Base-by-base conservation (phyloP, 2,113 vertebrate species). In the Marmota flaviventris region DNA sequence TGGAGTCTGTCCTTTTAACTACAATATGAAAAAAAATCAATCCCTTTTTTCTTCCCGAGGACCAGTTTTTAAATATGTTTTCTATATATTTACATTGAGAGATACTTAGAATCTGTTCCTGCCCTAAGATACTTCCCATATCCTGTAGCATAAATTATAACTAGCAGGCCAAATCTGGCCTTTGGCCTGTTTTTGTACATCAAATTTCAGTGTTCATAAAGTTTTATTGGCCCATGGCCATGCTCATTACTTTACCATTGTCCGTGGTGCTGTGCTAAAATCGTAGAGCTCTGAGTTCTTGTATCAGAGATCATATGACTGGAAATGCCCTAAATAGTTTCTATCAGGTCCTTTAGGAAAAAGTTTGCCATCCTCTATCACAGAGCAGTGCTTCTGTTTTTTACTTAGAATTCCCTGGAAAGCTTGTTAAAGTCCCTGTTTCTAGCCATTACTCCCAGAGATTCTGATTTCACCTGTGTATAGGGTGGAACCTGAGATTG, bases 11-110 rank as follows among this genome's bases (percentile, higher is more conserved):
- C 39, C 6, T 81, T 24, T 95, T 51, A 89, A 69, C 53, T 69
- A 27, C 42, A 83, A 1, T 39, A 20, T 73, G 24, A 61, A 34
- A 85, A 25, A 75, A 51, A 51, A 51, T 13, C 12, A 51, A 22
- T 61, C 25, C 8, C 27, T 2, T 10, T 37, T 86, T 88, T 76
- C 67, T 20, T 63, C 8, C 12, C 84, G 8, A 48, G 48, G 10
- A 75, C 8, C 48, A 93, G 29, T 53, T 92, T 58, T 45, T 51
- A 56, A 85, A 76, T 48, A 70, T 72, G 82, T 12, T 86, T 89
- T 5, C 18, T 51, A 70, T 92, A 14, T 39, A 4, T 25, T n/a
- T 58, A 34, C 29, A 20, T 76, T 51, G 51, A 65, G 48, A 61
- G 48, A 53, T 42, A 85, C 14, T 83, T 81, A 48, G 3, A 83